Evolutionary conservation across 2,888 invertebrate genomes (phyloP).

Genomic region (Lithosia quadra): DNA sequence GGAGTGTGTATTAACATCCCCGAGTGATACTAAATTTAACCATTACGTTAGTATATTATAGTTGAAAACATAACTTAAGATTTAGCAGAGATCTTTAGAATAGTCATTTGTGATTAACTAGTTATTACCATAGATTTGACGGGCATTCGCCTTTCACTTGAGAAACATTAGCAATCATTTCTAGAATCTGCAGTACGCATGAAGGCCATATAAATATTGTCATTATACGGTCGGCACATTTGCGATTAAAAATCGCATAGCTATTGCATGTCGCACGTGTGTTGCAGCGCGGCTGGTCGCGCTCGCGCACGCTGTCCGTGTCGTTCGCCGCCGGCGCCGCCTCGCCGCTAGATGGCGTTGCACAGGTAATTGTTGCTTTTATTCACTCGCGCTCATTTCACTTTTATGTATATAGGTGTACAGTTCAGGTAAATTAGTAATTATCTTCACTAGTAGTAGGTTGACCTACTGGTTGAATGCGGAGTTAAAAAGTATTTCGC

Average conservation of each 20-base stretch:
- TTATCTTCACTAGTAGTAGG: not conserved
- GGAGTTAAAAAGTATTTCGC: too few species aligned
- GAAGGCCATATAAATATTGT: conserved; percentile 11
- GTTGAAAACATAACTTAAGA: not conserved
- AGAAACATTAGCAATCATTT: conserved; percentile 2
- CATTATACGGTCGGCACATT: conserved; percentile 25
- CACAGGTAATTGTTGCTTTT: conserved; percentile 76
- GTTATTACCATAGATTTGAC: conserved; percentile 1
- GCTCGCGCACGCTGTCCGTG: conserved; percentile 95
- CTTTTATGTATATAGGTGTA: conserved; percentile 6
- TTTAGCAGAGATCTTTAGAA: not conserved
- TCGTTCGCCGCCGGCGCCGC: conserved; percentile 93
- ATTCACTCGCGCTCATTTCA: conserved; percentile 27
- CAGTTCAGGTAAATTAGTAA: not conserved
- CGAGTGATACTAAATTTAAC: conserved; percentile 12
- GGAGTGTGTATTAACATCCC: not conserved
- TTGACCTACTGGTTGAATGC: not conserved
- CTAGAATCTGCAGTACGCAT: conserved; percentile 15
- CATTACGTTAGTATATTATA: not conserved
- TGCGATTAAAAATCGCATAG: conserved; percentile 52
- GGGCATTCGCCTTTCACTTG: conserved; percentile 2
- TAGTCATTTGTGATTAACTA: conserved; percentile 7
- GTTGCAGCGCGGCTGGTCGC: conserved; percentile 93
- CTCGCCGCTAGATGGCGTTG: conserved; percentile 93
- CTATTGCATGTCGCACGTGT: conserved; percentile 75